Base-by-base conservation (phyloP, 2,888 invertebrate species). In the Drosophila trichaetosa region DNA sequence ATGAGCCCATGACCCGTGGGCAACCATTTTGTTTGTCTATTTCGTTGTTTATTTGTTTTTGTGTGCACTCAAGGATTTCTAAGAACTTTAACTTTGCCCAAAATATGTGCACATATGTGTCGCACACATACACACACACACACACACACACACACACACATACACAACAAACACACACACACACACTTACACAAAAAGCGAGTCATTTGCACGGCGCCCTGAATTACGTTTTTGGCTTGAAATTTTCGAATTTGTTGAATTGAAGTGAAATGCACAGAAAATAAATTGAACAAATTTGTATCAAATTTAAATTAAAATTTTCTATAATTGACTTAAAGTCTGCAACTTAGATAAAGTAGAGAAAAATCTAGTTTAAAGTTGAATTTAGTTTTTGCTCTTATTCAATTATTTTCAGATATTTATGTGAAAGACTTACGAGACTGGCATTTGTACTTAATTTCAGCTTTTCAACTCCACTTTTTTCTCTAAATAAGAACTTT, bases 11-110 rank as follows among this genome's bases (percentile, higher is more conserved):
- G 63, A 69, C 46, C 75, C 42, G 56, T 53, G 70, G 69, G 77
- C 69, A 58, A 69, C 68, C 81, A 86, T 83, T 83, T 82, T 81
- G 84, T 82, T 89, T 79, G 77, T 88, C 89, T 89, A 84, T 87
- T 87, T 87, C 79, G 88, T 90, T 90, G 90, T 88, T 90, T 91
- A 90, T 90, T 91, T 90, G 91, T 90, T 91, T 90, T 87, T 90
- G 90, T 91, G 91, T 91, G 91, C 91, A 90, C 87, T 91, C 89
- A 91, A 91, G 91, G 91, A 91, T 91, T 88, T 82, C 89, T 90
- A 91, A 91, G 91, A 91, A 91, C 91, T 91, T 91, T 89, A 91
- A 91, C 88, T 90, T 82, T 84, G 79, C 75, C 81, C 75, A 74
- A 88, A 91, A 87, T 84, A 81, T 87, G 86, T 75, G 75, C 74